Evolutionary conservation across 2,797 vertebrate genomes (phyloP), one percentile per base, ranked within the genome.

Genomic region (Hirundo rustica): DNA sequence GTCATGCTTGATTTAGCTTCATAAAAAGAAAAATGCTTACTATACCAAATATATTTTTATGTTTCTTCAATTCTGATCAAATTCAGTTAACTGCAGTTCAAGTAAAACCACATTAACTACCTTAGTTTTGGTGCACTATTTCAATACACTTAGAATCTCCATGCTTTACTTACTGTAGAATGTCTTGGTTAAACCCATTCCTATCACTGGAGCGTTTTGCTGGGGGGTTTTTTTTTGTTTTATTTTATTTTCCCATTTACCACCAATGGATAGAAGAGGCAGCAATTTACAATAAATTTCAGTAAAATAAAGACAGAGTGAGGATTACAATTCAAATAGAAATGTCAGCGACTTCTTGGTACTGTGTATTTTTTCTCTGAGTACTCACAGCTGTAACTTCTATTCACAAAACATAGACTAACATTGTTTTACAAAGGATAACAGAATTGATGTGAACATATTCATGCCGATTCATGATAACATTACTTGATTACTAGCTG

Each of bases 151-250:
- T 14, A 42, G 3, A 27, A 58, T 32, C 36, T 51, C 83, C 32
- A 50, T 6, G 10, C 21, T 76, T 68, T 54, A 54, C 47, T 75
- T 78, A 22, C 21, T 48, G 7, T 23, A 48, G 7, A 10, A 48
- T 60, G 22, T 71, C 38, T 27, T 51, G 5, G 64, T 90, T 58
- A 66, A 67, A 62, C 2, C 3, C 8, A 54, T 50, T 86, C 9
- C 13, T 55, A 36, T 16, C 25, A 78, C 4, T 14, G 54, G 14
- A 20, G 17, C 4, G 6, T 12, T 72, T 60, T 58, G 20, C 12
- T 30, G 14, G 5, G 1, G 0, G n/a, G n/a, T n/a, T n/a, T n/a
- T n/a, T n/a, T n/a, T 16, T 45, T 68, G 3, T 42, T 38, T 65
- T 25, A 19, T 45, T 53, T 44, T 32, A 14, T 25, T 91, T 79